phyloP scores from a whole-genome alignment of 2,113 vertebrate genomes.

The Tapirus terrestris region DNA sequence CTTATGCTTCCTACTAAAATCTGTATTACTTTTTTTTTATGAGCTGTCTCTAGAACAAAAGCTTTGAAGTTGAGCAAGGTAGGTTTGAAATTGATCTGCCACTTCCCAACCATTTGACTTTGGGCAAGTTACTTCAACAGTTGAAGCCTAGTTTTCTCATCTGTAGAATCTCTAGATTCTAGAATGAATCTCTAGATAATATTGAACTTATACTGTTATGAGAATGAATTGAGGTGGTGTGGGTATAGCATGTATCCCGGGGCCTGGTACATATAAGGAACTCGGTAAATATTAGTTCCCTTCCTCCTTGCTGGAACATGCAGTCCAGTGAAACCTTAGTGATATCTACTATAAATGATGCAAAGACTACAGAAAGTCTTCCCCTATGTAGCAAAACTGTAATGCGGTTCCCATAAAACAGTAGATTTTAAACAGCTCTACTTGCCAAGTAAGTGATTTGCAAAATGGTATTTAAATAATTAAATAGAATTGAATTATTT shows the following conservation, averaged over 20 bases:
- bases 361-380: conserved; percentile 10
- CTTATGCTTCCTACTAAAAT: not conserved
- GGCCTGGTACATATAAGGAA: not conserved
- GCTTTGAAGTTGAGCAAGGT: not conserved
- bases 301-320: not conserved
- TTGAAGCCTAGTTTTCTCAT: not conserved
- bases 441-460: conserved; percentile 46
- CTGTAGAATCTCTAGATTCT: not conserved
- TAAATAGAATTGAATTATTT: conserved; percentile 65
- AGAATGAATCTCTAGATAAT: not conserved
- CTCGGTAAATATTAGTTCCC: not conserved
- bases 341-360: not conserved
- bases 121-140: not conserved
- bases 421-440: conserved; percentile 42
- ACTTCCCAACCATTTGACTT: not conserved
- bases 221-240: not conserved
- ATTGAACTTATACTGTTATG: not conserved
- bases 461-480: conserved; percentile 72
- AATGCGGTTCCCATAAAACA: conserved; percentile 42
- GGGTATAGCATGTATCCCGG: not conserved
- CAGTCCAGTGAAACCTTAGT: not conserved
- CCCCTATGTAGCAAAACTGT: not conserved
- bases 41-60: not conserved
- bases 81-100: conserved; percentile 10
- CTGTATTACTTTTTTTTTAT: not conserved